Conservation (phyloP, 2,888 invertebrate genomes). For the Torymus auratus region DNA sequence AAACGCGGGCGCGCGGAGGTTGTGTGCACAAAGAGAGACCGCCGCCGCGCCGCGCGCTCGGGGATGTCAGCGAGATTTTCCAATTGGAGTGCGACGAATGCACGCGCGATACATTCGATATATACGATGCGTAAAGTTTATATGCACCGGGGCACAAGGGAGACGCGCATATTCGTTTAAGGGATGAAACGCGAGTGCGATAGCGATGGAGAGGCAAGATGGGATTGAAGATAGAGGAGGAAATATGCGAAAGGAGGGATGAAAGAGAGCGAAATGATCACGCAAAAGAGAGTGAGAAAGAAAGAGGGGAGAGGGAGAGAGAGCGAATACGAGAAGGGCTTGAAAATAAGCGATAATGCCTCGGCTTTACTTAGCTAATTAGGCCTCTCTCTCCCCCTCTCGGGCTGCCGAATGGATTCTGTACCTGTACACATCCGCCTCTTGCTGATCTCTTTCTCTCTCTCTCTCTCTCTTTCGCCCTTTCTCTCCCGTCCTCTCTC, state of each 20-base stretch:
- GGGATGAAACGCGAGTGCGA: conserved; percentile 37
- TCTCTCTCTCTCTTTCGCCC: conserved; percentile 57
- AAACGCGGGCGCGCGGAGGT: conserved; percentile 52
- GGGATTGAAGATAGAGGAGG: conserved; percentile 62
- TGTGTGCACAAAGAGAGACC: neutral
- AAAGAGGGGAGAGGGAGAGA: neutral
- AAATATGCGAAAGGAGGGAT: conserved; percentile 3
- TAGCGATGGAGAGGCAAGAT: conserved; percentile 54
- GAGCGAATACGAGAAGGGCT: conserved; percentile 63
- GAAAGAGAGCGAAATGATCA: conserved; percentile 40
- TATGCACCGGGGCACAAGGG: neutral
- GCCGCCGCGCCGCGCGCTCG: neutral
- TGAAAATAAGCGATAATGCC: conserved; percentile 76
- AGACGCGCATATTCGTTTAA: conserved; percentile 25
- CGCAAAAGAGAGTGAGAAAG: conserved; percentile 21
- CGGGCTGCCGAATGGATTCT: conserved; percentile 51
- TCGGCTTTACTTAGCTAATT: conserved; percentile 77
- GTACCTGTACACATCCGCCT: conserved; percentile 46
- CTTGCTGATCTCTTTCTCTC: conserved; percentile 40
- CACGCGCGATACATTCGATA: conserved; percentile 31
- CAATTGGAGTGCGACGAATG: conserved; percentile 54
- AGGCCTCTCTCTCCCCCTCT: conserved; percentile 61
- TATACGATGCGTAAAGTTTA: neutral
- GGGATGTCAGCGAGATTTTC: conserved; percentile 54
- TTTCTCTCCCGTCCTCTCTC: conserved; percentile 7